phyloP scores from a whole-genome alignment of 2,113 vertebrate species.

The Chunga burmeisteri region DNA sequence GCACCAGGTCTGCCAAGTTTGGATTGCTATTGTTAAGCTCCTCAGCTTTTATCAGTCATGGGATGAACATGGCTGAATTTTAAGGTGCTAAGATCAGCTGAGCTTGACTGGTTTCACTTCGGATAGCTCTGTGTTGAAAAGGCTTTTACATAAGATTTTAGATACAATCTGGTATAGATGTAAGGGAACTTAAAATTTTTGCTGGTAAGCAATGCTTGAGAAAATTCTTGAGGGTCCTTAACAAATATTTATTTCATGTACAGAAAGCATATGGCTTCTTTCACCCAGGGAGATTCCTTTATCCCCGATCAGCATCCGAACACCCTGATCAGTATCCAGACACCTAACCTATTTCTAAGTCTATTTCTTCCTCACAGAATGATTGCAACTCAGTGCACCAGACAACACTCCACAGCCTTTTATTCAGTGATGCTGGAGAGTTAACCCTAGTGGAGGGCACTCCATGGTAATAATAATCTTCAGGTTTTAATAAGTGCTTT shows the following conservation, averaged over 20 bases:
- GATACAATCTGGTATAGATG: neutral
- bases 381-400: neutral
- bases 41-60: neutral
- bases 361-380: neutral
- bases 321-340: neutral
- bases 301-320: neutral
- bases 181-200: neutral
- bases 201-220: neutral
- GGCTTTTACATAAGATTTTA: neutral
- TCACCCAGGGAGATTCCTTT: neutral
- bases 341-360: neutral
- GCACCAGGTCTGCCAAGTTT: neutral
- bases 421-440: neutral
- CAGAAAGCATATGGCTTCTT: neutral
- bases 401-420: neutral
- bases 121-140: neutral
- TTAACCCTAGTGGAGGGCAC: neutral
- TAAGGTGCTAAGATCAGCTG: neutral
- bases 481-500: neutral
- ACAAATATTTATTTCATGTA: neutral
- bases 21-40: constrained; percentile 19
- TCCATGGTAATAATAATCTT: neutral
- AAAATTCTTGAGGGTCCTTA: neutral
- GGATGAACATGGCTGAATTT: constrained; percentile 18
- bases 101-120: constrained; percentile 1